Evolutionary conservation across 2,113 vertebrate genomes (phyloP).

Genomic region (Lampris megalopsis): DNA sequence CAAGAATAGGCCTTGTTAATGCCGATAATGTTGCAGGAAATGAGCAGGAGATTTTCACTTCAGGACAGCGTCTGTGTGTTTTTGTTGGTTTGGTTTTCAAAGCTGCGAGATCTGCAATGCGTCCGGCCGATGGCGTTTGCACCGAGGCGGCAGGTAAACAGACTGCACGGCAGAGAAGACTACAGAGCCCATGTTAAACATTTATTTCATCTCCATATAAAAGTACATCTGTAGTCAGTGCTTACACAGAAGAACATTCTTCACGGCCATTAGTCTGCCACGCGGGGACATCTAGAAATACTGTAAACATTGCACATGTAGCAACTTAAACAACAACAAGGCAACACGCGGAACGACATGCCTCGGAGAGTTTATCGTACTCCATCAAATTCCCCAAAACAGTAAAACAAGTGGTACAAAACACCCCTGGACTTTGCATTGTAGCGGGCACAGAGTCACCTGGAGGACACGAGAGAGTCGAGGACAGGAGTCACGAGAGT

Average conservation of each 20-base stretch:
- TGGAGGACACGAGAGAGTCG: background rate
- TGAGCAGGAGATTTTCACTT: too few species aligned
- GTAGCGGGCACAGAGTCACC: background rate
- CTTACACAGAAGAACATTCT: constrained; percentile 24
- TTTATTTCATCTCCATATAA: constrained; percentile 26
- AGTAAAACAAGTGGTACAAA: constrained; percentile 2
- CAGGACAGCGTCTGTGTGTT: too few species aligned
- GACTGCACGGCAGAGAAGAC: background rate
- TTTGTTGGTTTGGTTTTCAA: too few species aligned
- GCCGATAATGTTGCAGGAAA: too few species aligned
- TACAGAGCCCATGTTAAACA: background rate
- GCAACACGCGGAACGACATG: constrained; percentile 6
- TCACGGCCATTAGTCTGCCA: background rate
- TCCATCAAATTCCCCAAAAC: background rate
- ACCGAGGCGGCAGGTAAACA: too few species aligned
- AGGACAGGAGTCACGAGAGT: background rate
- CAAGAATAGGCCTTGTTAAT: too few species aligned
- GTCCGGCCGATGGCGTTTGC: too few species aligned
- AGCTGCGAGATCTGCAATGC: too few species aligned
- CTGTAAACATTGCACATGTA: constrained; percentile 29
- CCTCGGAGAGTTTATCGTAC: background rate
- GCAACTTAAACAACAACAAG: constrained; percentile 11
- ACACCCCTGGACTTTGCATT: background rate
- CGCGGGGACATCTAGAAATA: background rate
- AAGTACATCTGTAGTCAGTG: constrained; percentile 25